Evolutionary conservation across 1,140 invertebrate genomes (phyloP), one percentile per base, ranked within the genome.

Genomic region (Forficula auricularia): DNA sequence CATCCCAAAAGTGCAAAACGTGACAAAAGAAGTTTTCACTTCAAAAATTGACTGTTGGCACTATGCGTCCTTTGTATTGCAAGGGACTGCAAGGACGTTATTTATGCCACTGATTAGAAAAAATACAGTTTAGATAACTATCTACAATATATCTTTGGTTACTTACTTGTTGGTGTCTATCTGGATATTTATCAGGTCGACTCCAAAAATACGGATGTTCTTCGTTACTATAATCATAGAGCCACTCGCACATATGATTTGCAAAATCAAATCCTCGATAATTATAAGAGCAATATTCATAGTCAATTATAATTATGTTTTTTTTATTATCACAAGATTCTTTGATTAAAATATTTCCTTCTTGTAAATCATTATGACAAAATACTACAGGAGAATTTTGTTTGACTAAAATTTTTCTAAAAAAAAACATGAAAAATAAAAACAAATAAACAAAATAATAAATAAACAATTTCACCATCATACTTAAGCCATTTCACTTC

Each of bases 311-410:
- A 10, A 81, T 77, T 19, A 88, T 57, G 50, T 73, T 70, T n/a
- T 70, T 65, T 46, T 73, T 71, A 12, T 12, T 9, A 8, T 20
- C 13, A 8, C 16, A 32, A 9, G 40, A 39, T 30, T 30, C 16
- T 22, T 48, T 46, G 22, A 62, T 46, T 3, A 70, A 51, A 44
- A 68, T 67, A 52, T 71, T 77, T 59, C 92, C 94, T 71, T 95
- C 89, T 63, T 98, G 92, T 58, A 96, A 68, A 57, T 98, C 94
- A 60, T 98, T 98, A 62, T 98, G 94, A 56, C 88, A 94, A 60
- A 98, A 98, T 0, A 91, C 78, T 1, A 96, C 86, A 0, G 87
- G 84, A 45, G 83, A 81, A 14, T 64, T 51, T 7, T 67, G 51
- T 43, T 54, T 51, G 35, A 20, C 12, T 41, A 38, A 34, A 15